These are phyloP conservation scores for Lottia gigantea DNA, from an alignment of 2,888 invertebrate genomes.

Conservation along the genomic window DNA sequence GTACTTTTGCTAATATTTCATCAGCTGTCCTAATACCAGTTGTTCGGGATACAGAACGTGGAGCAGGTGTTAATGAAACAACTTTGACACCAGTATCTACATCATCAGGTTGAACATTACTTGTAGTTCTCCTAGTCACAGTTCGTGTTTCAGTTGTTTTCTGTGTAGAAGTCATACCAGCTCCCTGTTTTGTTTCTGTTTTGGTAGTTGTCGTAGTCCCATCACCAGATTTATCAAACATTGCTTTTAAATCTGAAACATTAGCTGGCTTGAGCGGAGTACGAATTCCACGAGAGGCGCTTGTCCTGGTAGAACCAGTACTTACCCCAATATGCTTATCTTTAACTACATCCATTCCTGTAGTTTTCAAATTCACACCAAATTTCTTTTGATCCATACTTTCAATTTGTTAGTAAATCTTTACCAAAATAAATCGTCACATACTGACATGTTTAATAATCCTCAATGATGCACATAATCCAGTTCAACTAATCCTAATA, in stretches of 20 bases:
- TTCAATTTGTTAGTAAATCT: too few relatives aligned
- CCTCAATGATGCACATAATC: too few relatives aligned
- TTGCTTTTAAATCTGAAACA: conserved; percentile 42
- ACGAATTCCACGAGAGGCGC: conserved; percentile 23
- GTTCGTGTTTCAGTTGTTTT: background rate
- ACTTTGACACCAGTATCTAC: conserved; percentile 15
- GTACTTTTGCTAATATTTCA: conserved; percentile 6
- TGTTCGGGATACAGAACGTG: background rate
- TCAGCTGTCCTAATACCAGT: background rate
- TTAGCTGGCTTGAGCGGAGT: conserved; percentile 42
- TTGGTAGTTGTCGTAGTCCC: conserved; percentile 10
- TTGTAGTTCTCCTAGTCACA: background rate
- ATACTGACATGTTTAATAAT: too few relatives aligned
- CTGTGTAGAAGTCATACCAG: background rate
- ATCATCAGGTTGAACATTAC: conserved; percentile 11
- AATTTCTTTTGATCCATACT: conserved; percentile 26
- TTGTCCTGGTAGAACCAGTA: conserved; percentile 17
- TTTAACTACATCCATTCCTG: conserved; percentile 18
- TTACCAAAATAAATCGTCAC: too few relatives aligned
- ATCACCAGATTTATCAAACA: conserved; percentile 36
- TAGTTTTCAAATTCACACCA: conserved; percentile 27
- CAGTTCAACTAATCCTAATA: too few relatives aligned
- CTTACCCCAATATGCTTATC: conserved; percentile 18
- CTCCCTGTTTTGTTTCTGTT: conserved; percentile 12
- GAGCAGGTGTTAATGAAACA: conserved; percentile 12